phyloP scores from a whole-genome alignment of 2,797 vertebrate genomes.

The Tangara arthus region DNA sequence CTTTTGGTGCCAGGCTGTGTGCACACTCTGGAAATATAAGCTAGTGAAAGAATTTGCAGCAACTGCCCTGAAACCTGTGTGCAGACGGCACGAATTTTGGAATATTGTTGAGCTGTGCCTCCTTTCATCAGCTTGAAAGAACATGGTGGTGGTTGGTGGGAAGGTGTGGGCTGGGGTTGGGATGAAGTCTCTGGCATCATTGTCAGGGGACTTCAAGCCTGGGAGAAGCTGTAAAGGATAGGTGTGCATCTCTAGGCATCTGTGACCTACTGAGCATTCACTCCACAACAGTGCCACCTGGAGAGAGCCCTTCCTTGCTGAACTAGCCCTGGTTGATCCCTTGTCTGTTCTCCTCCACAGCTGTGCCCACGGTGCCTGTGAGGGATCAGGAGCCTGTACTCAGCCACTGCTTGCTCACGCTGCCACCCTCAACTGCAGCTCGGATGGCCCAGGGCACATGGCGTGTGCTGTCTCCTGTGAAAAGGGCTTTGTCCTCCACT shows the following conservation, averaged over 20 bases:
- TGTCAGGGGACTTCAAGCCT: background rate
- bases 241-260: background rate
- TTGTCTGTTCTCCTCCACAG: slow-evolving; percentile 42
- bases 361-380: slow-evolving; percentile 35
- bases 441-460: slow-evolving; percentile 65
- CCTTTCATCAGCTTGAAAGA: background rate
- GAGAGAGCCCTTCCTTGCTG: background rate
- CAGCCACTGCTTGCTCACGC: slow-evolving; percentile 72
- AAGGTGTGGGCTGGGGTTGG: background rate
- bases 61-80: background rate
- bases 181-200: background rate
- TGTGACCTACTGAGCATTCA: background rate
- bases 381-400: slow-evolving; percentile 67
- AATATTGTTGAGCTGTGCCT: background rate
- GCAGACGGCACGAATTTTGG: background rate
- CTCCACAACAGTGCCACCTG: rapidly evolving
- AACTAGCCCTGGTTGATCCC: background rate
- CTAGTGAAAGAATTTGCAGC: no score
- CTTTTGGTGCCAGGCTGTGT: background rate
- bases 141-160: background rate
- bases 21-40: background rate
- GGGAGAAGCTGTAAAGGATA: background rate
- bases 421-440: slow-evolving; percentile 81
- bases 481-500: slow-evolving; percentile 78
- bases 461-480: slow-evolving; percentile 81